Base-by-base conservation (phyloP, 2,113 vertebrate genomes). In the Falcunculus frontatus region DNA sequence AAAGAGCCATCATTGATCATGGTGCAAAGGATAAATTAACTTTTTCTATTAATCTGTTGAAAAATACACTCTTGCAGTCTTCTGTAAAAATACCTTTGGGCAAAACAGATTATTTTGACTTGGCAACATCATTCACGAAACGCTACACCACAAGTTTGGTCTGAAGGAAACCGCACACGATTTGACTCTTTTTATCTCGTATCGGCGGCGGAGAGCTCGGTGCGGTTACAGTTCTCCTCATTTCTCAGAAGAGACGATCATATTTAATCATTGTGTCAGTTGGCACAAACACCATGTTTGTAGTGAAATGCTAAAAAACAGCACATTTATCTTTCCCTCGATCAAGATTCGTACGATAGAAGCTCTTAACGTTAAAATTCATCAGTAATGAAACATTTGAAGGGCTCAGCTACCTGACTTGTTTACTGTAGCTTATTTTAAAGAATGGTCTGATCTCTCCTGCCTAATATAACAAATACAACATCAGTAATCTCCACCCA, bases 211-310 rank as follows among this genome's bases (percentile, higher is more conserved):
- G 89, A 94, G 95, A 95, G 93, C 92, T 95, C 93, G 0, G 42
- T 97, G 97, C 0, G 96, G 97, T 97, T 96, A 95, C 95, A 95
- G 91, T 68, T 86, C 93, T 94, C 82, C 65, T 57, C 86, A 13
- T 84, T 97, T 97, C 97, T 97, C 94, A 97, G 97, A 97, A 97
- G 91, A 94, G 81, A 91, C 25, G 82, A 94, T 92, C 87, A 46
- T 50, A 86, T 93, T 96, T 95, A 95, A 95, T 97, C 90, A 94
- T 84, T 90, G 92, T 93, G 96, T 96, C 97, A 92, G 95, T 97
- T 97, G 97, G 94, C 96, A 95, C 93, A 97, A 97, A 96, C 96
- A 97, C 75, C 30, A 0, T 95, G 95, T 95, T 96, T 95, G 88
- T 93, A 94, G 92, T 88, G 90, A 97, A 95, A 96, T 67, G 83